Percentiles rank a stretch among this genome's conserved stretches.
Evolutionary conservation across 2,888 invertebrate species (phyloP).

Genomic region (Nomada fabriciana): DNA sequence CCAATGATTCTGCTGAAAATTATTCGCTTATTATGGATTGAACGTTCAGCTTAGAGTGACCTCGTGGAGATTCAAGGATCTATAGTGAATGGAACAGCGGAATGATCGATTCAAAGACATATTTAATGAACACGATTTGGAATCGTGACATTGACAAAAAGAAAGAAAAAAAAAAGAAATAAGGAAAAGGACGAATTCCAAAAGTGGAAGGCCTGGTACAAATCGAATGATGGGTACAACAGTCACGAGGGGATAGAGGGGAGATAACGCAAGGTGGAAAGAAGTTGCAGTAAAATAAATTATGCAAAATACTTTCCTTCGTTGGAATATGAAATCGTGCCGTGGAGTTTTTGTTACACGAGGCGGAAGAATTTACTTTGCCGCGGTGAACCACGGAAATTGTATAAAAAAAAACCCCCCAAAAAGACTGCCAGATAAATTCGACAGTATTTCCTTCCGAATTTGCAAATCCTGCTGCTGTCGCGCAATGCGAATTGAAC

Average conservation of each 20-base stretch:
- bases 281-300: slow-evolving; percentile 80
- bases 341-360: slow-evolving; percentile 70
- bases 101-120: slow-evolving; percentile 9
- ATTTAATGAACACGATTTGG: slow-evolving; percentile 12
- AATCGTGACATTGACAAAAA: background rate
- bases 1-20: background rate
- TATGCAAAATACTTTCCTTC: slow-evolving; percentile 81
- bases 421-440: slow-evolving; percentile 11
- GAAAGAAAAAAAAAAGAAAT: background rate
- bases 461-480: background rate
- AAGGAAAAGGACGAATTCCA: slow-evolving; percentile 34
- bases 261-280: slow-evolving; percentile 64
- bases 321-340: slow-evolving; percentile 78
- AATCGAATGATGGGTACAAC: slow-evolving; percentile 19
- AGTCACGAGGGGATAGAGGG: slow-evolving; percentile 54
- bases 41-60: background rate
- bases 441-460: background rate
- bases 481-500: background rate
- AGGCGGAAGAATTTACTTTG: slow-evolving; percentile 65
- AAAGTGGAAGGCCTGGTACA: slow-evolving; percentile 51
- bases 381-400: slow-evolving; percentile 35
- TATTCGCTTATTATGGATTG: background rate
- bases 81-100: background rate
- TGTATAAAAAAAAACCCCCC: slow-evolving; percentile 6
- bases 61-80: background rate